These are phyloP conservation scores for Aspidiotus rigidus DNA, from an alignment of 2,888 invertebrate species.

Conservation along the genomic window DNA sequence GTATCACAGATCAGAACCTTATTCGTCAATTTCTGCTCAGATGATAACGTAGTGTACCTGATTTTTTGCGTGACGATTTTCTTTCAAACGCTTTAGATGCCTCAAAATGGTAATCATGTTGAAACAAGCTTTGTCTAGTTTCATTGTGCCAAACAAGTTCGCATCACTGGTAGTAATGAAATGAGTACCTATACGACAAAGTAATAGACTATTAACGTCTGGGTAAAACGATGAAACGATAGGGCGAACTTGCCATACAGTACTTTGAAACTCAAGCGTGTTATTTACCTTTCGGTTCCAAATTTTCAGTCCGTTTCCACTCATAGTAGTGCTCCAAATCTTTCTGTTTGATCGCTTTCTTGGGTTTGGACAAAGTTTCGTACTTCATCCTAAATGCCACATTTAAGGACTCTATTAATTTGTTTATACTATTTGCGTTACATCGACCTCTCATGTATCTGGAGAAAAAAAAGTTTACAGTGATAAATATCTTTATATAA, in stretches of 20 bases:
- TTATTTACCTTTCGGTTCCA: constrained; percentile 32
- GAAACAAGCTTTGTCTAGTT: constrained; percentile 34
- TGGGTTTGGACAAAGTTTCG: constrained; percentile 25
- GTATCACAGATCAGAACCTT: no score
- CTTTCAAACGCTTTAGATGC: constrained; percentile 35
- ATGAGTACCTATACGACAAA: constrained; percentile 26
- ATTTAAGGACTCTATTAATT: constrained; percentile 33
- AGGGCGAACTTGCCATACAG: no score
- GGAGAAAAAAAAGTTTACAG: constrained; percentile 6
- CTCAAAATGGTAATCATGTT: constrained; percentile 35
- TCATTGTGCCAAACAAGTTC: constrained; percentile 32
- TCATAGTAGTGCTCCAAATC: constrained; percentile 32
- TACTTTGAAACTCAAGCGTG: background rate
- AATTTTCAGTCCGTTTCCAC: constrained; percentile 35
- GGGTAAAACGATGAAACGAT: background rate
- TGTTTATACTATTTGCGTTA: constrained; percentile 28
- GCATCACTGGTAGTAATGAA: constrained; percentile 34
- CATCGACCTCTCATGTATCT: constrained; percentile 36
- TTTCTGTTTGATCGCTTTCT: constrained; percentile 32
- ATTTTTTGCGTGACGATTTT: constrained; percentile 16
- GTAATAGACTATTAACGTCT: background rate
- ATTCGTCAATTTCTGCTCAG: no score
- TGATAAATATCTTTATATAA: background rate
- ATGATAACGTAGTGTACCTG: background rate
- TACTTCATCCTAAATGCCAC: constrained; percentile 34